phyloP scores from a whole-genome alignment of 1,140 invertebrate genomes.

The Dermatophagoides farinae region DNA sequence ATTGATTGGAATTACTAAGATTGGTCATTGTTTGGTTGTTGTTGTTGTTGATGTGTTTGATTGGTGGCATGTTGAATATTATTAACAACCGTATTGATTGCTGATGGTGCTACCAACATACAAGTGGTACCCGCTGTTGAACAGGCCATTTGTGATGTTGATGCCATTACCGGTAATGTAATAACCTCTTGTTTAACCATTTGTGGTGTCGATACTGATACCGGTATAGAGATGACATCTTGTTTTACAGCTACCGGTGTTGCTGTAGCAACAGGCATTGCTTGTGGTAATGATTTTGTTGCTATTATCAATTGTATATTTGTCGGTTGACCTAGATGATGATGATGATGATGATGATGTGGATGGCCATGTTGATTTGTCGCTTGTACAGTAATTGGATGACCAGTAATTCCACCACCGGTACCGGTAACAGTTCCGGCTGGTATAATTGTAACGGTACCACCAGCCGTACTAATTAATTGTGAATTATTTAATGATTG shows the following conservation, averaged over 20 bases:
- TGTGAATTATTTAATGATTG: background rate
- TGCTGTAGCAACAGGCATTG: background rate
- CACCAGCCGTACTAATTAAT: background rate
- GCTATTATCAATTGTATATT: conserved; percentile 5
- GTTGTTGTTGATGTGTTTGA: background rate
- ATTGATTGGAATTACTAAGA: background rate
- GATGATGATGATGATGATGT: background rate
- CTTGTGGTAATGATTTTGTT: conserved; percentile 4
- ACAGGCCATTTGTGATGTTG: background rate
- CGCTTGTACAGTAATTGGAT: too few species aligned
- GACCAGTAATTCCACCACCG: background rate
- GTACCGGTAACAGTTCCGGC: background rate
- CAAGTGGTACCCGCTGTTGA: background rate
- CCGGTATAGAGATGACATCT: background rate
- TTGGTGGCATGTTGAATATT: background rate
- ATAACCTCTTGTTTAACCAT: background rate
- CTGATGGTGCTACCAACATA: background rate
- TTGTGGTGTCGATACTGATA: background rate
- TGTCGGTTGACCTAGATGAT: background rate
- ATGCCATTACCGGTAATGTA: background rate
- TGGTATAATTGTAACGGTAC: background rate
- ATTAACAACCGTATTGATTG: background rate
- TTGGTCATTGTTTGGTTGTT: background rate
- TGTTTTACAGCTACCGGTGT: background rate
- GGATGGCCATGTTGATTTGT: background rate